Evolutionary conservation across 2,113 vertebrate species (phyloP), one percentile per base, ranked within the genome.

Genomic region (Muntiacus muntjak): DNA sequence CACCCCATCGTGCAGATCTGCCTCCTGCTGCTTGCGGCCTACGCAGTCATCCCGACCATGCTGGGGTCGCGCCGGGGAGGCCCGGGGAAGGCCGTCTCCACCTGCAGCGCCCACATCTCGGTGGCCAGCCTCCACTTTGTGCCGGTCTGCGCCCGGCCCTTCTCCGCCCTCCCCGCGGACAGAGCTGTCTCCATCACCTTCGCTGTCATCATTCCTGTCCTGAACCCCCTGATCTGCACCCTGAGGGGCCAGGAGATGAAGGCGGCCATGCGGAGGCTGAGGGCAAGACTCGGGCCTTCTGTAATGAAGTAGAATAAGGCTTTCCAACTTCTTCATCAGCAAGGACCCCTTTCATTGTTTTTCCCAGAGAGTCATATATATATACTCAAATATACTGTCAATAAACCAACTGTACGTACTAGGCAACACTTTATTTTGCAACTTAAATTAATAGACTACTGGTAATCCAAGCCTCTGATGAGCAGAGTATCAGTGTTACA

Each of bases 221-320:
- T 98, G 16, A 98, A 98, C 14, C 97, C 98, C 21, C 15, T 98
- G 40, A 97, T 98, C 86, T 98, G 98, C 52, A 96, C 88, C 2
- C 96, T 98, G 60, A 96, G 96, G 89, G 98, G 98, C 83, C 88
- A 98, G 3, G 97, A 99, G 26, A 97, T 98, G 92, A 98, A 93
- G 89, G 87, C 71, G 15, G 95, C 95, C 87, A 62, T 98, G 87
- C 82, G 15, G 81, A 98, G 81, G 79, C 7, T 13, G 0, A 43
- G 94, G 33, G 40, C 30, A 58, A 97, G 87, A 84, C 93, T 98
- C 15, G 1, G 5, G 1, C 33, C 90, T 74, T 78, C 43, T 19
- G 57, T 19, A 8, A 92, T 76, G 71, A 9, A 79, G 50, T 78
- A 81, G 83, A 95, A 25, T 40, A 89, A 52, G 11, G 52, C 82